Percentiles rank a stretch among this genome's conserved stretches.
These are phyloP conservation scores for Aplidium turbinatum DNA, from an alignment of 23 tunicate species.

Conservation along the genomic window DNA sequence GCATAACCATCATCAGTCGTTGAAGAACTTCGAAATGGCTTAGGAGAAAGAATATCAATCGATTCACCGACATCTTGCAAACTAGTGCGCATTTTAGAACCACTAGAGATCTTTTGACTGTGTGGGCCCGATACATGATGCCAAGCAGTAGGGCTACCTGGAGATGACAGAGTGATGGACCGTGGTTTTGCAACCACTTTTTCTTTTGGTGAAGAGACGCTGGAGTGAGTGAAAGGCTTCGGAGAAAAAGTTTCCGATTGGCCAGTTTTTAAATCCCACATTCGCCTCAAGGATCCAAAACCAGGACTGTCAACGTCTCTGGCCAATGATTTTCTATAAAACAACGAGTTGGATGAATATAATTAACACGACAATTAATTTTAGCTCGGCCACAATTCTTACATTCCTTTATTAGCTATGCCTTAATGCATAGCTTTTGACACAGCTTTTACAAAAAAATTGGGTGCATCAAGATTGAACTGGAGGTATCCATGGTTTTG, in stretches of 20 bases:
- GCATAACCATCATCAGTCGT: too few species aligned
- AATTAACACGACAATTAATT: too few species aligned
- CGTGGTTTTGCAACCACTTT: not conserved
- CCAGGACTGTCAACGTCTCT: constrained; percentile 49
- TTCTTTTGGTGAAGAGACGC: not conserved
- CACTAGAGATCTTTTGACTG: too few species aligned
- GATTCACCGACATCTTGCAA: too few species aligned
- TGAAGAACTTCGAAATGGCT: constrained; percentile 43
- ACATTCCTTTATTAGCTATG: too few species aligned
- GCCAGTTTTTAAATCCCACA: constrained; percentile 56
- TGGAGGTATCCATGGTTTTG: too few species aligned
- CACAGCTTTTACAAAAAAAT: too few species aligned
- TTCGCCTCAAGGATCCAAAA: constrained; percentile 48
- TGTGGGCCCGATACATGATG: not conserved
- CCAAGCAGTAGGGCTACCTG: constrained; percentile 1
- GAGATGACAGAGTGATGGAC: not conserved
- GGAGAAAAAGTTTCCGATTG: constrained; percentile 24
- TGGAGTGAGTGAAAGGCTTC: not conserved
- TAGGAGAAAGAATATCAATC: constrained; percentile 23
- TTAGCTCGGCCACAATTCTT: too few species aligned
- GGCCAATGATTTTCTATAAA: constrained; percentile 21
- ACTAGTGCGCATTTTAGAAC: too few species aligned
- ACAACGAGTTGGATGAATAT: too few species aligned
- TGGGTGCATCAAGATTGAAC: too few species aligned
- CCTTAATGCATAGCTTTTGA: too few species aligned